Evolutionary conservation across 2,888 invertebrate genomes (phyloP).

Genomic region (Mimas tiliae): DNA sequence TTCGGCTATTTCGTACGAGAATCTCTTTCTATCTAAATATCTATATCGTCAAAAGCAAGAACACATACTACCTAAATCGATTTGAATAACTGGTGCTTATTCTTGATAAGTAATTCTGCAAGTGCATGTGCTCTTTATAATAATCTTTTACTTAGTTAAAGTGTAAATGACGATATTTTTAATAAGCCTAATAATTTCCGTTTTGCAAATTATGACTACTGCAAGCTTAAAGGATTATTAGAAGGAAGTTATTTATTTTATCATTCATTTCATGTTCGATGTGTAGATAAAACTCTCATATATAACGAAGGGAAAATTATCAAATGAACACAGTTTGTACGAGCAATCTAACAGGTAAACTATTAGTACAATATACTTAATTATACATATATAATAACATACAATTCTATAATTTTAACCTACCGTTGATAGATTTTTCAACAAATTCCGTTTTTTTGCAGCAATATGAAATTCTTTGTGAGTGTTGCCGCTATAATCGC

Average conservation of each 20-base stretch:
- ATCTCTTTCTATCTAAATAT: too few relatives aligned
- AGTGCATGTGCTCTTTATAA: too few relatives aligned
- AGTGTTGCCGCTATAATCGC: slow-evolving; percentile 47
- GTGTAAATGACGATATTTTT: not conserved
- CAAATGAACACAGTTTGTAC: not conserved
- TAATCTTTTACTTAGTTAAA: not conserved
- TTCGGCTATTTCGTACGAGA: too few relatives aligned
- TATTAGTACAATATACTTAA: not conserved
- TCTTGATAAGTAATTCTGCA: too few relatives aligned
- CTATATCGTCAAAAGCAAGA: too few relatives aligned
- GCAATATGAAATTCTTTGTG: slow-evolving; percentile 41
- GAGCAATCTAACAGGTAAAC: slow-evolving; percentile 18
- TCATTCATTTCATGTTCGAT: not conserved
- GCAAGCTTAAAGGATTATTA: not conserved
- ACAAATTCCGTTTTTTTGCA: slow-evolving; percentile 13
- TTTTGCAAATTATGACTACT: not conserved
- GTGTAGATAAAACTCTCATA: slow-evolving; percentile 9
- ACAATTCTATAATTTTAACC: too few relatives aligned
- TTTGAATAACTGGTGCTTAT: too few relatives aligned
- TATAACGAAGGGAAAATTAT: slow-evolving; percentile 6
- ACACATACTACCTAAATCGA: too few relatives aligned
- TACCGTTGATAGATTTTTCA: too few relatives aligned
- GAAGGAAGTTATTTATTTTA: slow-evolving; percentile 6
- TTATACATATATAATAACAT: too few relatives aligned
- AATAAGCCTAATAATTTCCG: not conserved